phyloP scores from a whole-genome alignment of 2,888 invertebrate species.

The Drosophila lutescens region DNA sequence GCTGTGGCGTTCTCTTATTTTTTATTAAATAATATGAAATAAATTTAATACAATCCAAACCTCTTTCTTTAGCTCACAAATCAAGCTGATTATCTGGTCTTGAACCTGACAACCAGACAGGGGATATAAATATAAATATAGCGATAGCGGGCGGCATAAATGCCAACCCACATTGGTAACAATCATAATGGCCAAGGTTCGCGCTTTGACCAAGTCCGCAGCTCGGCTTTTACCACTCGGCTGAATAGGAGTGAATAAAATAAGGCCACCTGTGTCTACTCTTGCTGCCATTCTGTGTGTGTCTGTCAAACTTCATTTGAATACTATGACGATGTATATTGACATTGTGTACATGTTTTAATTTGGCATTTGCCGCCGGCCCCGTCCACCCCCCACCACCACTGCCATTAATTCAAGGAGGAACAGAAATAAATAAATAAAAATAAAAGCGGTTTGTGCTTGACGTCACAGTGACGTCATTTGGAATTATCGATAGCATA shows the following conservation, averaged over 20 bases:
- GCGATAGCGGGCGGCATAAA: constrained; percentile 2
- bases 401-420: constrained; percentile 48
- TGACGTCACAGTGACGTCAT: constrained; percentile 82
- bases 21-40: not conserved
- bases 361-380: constrained; percentile 74
- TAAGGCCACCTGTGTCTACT: constrained; percentile 45
- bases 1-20: not conserved
- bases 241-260: constrained; percentile 5
- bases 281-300: constrained; percentile 44
- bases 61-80: not conserved
- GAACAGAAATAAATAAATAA: constrained; percentile 61
- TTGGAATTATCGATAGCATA: constrained; percentile 55
- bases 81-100: constrained; percentile 4
- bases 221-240: not conserved
- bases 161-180: constrained; percentile 19
- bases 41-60: not conserved
- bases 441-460: constrained; percentile 63
- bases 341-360: constrained; percentile 77
- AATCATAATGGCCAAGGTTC: constrained; percentile 58
- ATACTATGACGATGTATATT: constrained; percentile 81
- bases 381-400: constrained; percentile 6
- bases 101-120: constrained; percentile 11
- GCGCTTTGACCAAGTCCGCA: constrained; percentile 56
- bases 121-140: constrained; percentile 8
- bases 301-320: constrained; percentile 80